These are phyloP conservation scores for Ophiothrix spiculata DNA, from an alignment of 35 echinoderm and acorn worm genomes.

Conservation along the genomic window DNA sequence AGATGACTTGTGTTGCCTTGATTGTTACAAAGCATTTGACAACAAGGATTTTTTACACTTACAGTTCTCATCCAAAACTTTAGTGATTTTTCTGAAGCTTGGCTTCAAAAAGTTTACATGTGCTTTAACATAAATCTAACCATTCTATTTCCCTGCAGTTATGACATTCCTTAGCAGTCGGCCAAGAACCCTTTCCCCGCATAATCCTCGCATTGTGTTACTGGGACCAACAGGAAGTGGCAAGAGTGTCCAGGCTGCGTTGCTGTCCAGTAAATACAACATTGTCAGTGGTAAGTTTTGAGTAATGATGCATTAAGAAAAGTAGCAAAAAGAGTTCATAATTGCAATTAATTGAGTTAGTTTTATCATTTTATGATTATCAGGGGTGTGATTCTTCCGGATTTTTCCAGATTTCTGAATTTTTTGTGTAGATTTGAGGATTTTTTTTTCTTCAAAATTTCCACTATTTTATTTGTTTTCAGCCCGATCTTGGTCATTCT, in stretches of 20 bases:
- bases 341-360: too few species aligned
- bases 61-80: neutral
- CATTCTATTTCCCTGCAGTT: conserved; percentile 45
- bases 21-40: too few species aligned
- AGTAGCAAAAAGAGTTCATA: neutral
- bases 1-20: too few species aligned
- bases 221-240: conserved; percentile 95
- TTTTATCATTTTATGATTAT: too few species aligned
- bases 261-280: conserved; percentile 86
- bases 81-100: neutral
- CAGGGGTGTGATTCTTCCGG: too few species aligned
- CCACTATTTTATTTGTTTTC: too few species aligned
- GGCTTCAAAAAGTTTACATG: neutral
- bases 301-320: neutral
- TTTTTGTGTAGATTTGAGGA: too few species aligned
- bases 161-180: conserved; percentile 77
- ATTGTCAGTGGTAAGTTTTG: conserved; percentile 84
- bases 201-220: conserved; percentile 81
- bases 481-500: too few species aligned
- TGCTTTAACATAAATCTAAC: too few species aligned
- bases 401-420: too few species aligned
- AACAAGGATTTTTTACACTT: neutral
- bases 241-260: conserved; percentile 88
- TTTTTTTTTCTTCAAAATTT: too few species aligned
- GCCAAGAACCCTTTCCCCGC: conserved; percentile 71